phyloP scores from a whole-genome alignment of 2,888 invertebrate species.

The Cephus rjabovi region DNA sequence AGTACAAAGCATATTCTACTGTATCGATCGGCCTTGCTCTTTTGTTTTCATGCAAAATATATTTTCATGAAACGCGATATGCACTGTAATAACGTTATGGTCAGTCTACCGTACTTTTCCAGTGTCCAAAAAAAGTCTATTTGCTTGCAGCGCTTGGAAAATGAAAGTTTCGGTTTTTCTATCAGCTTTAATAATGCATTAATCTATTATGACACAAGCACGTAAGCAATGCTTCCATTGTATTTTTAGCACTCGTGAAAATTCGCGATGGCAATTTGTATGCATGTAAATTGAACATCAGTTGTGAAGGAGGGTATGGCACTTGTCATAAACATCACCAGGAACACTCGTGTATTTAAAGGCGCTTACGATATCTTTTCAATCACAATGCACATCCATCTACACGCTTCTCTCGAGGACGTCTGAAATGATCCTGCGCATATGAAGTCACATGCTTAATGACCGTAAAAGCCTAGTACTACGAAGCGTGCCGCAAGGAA shows the following conservation, averaged over 20 bases:
- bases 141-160: neutral
- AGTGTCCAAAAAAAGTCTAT: neutral
- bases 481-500: constrained; percentile 15
- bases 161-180: neutral
- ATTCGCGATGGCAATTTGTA: neutral
- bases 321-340: neutral
- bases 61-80: no score
- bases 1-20: no score
- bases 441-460: neutral
- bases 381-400: neutral
- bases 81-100: no score
- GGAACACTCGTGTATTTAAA: neutral
- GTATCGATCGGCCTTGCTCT: no score
- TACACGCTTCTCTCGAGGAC: neutral
- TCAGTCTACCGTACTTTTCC: no score
- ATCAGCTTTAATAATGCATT: neutral
- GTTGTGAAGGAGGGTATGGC: neutral
- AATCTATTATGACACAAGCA: neutral
- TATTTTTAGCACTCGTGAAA: neutral
- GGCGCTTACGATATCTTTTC: neutral
- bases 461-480: neutral
- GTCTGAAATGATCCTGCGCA: neutral
- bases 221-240: neutral
- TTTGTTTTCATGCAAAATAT: no score
- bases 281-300: neutral